Evolutionary conservation across 2,113 vertebrate genomes (phyloP).

Genomic region (Taxidea taxus): DNA sequence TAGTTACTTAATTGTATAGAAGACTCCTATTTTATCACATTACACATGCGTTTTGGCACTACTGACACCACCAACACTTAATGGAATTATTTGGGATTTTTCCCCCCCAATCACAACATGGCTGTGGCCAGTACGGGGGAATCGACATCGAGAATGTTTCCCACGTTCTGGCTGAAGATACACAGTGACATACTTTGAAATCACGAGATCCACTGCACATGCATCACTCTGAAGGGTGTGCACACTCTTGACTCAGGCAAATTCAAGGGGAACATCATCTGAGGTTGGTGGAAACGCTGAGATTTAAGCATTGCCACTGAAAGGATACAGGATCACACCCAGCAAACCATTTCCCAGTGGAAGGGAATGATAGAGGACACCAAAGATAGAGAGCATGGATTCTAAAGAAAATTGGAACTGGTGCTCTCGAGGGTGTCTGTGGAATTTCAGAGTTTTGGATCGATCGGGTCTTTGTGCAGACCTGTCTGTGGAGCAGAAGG

Average conservation of each 20-base stretch:
- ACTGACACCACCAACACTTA: slow-evolving; percentile 60
- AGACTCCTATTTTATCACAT: slow-evolving; percentile 50
- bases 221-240: slow-evolving; percentile 43
- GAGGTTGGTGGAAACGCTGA: slow-evolving; percentile 1
- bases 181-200: slow-evolving; percentile 50
- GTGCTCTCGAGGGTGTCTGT: not conserved
- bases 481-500: not conserved
- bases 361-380: not conserved
- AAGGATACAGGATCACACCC: not conserved
- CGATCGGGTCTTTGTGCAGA: not conserved
- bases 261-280: slow-evolving; percentile 40
- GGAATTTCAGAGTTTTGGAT: slow-evolving; percentile 35
- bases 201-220: slow-evolving; percentile 39
- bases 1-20: slow-evolving; percentile 26
- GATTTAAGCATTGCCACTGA: not conserved
- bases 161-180: slow-evolving; percentile 41
- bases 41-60: slow-evolving; percentile 59
- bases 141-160: not conserved
- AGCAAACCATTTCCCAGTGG: not conserved
- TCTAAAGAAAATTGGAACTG: slow-evolving; percentile 6
- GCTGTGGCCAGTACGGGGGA: slow-evolving; percentile 44
- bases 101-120: slow-evolving; percentile 30
- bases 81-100: slow-evolving; percentile 53
- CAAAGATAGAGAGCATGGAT: not conserved
- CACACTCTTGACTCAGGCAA: slow-evolving; percentile 40